Conservation (phyloP, 2,888 invertebrate species). For the Philereme vetulata region DNA sequence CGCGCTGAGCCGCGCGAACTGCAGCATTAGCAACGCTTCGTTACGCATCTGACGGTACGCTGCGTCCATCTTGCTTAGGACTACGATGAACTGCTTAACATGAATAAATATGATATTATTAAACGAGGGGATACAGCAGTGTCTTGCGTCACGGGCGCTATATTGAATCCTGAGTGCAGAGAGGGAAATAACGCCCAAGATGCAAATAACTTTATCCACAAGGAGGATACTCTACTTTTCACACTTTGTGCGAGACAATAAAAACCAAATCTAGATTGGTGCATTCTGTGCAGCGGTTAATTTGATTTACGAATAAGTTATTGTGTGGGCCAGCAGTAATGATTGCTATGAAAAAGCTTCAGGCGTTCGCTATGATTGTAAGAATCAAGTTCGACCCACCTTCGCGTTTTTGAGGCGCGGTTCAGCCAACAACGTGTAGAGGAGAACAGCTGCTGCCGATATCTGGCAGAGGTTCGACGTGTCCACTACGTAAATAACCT, state of each 20-base stretch:
- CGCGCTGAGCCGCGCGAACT: constrained; percentile 87
- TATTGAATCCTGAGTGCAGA: too few species aligned
- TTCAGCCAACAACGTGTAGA: constrained; percentile 90
- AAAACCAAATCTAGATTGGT: too few species aligned
- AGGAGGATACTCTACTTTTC: too few species aligned
- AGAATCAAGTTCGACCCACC: constrained; percentile 60
- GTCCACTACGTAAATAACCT: constrained; percentile 91
- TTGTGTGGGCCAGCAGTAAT: background rate
- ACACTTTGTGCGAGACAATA: too few species aligned
- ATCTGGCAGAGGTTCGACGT: constrained; percentile 94
- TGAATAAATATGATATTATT: background rate
- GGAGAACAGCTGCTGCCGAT: constrained; percentile 91
- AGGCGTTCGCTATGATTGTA: background rate
- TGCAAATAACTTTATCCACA: too few species aligned
- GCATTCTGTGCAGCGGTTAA: too few species aligned
- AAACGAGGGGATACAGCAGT: too few species aligned
- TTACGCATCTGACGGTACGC: constrained; percentile 94
- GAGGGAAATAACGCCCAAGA: too few species aligned
- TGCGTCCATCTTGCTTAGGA: constrained; percentile 92
- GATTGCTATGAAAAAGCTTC: background rate
- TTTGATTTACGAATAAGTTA: too few species aligned
- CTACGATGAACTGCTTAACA: constrained; percentile 84
- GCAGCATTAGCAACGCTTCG: constrained; percentile 92
- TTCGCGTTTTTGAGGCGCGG: constrained; percentile 87
- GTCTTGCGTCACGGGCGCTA: too few species aligned